Base-by-base conservation (phyloP, 2,797 vertebrate genomes). In the Synanceia verrucosa region DNA sequence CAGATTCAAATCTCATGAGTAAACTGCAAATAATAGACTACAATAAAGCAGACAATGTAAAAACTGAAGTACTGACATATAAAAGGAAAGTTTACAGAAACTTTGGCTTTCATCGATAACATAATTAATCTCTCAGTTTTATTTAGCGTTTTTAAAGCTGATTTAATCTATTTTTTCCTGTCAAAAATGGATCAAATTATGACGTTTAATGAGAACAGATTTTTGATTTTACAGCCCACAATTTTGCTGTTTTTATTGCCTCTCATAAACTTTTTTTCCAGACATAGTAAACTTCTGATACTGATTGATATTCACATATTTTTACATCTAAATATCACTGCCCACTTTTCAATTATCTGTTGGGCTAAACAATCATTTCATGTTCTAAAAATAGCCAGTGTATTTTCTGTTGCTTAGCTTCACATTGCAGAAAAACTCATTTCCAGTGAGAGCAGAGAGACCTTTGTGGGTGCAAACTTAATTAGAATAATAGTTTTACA, bases 401-500 rank as follows among this genome's bases (percentile, higher is more conserved):
- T 1, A 28, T 43, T 53, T 72, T 31, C n/a, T 51, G 41, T n/a
- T 51, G 19, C 51, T 18, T 14, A 7, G 19, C 65, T 64, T 72
- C n/a, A 70, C 9, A 1, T 41, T 6, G 68, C 44, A 68, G 50
- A 23, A 73, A 70, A 81, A 60, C 59, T 62, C 8, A 74, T 84
- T 81, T 76, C 78, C 63, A 65, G 59, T 0, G 24, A 47, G 23
- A 31, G 51, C 24, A 19, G 37, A 31, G 16, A 59, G 61, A 41
- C 31, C 48, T 82, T 79, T 81, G 73, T 76, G 58, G 6, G 55
- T 44, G 37, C 43, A 21, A 70, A 79, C 69, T 56, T 76, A 71
- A 73, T 79, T 59, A 82, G 66, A 87, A 81, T 76, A 58, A 81
- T 39, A 70, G 23, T 56, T 84, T 78, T 60, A 78, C 69, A 73